Conservation (phyloP, 2,888 invertebrate genomes). For the Mesoligia furuncula region DNA sequence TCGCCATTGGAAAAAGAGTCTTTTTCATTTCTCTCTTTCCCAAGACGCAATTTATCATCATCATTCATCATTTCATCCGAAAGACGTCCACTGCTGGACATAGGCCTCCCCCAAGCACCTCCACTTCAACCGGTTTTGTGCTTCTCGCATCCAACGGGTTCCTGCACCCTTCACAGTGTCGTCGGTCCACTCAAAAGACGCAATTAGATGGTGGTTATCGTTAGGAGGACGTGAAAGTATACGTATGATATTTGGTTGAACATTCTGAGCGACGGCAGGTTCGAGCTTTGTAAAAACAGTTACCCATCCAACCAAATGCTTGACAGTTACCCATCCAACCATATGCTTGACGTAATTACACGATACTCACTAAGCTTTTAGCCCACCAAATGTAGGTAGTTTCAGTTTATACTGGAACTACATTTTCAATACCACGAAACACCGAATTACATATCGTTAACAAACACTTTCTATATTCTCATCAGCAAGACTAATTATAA, state of each 20-base stretch:
- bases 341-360: neutral
- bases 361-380: neutral
- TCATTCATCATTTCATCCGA: no score
- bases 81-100: no score
- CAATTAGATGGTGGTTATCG: neutral
- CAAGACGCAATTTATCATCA: no score
- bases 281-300: neutral
- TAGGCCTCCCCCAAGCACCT: no score
- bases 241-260: neutral
- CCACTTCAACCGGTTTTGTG: no score
- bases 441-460: constrained; percentile 7
- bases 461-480: neutral
- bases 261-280: neutral
- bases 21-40: neutral
- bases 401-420: neutral
- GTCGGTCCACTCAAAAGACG: no score
- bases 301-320: neutral
- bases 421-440: constrained; percentile 17
- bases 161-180: no score
- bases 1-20: neutral
- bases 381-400: neutral
- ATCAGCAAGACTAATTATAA: constrained; percentile 41
- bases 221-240: neutral
- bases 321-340: neutral
- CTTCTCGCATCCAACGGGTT: no score